Percentiles rank a stretch among this genome's conserved stretches.
phyloP scores from a whole-genome alignment of 2,797 vertebrate genomes.

The Hipposideros larvatus region DNA sequence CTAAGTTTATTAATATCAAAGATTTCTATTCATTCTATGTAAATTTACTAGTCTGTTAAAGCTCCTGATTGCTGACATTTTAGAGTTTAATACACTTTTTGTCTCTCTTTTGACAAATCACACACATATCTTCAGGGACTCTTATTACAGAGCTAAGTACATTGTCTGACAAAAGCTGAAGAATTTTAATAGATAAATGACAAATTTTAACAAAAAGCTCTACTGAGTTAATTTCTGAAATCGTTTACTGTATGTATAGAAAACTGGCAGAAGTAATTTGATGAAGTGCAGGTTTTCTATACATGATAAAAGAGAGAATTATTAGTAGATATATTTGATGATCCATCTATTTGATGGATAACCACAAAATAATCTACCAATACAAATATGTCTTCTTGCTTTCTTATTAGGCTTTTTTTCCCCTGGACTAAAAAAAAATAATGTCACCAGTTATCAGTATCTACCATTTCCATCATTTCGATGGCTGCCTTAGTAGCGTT shows the following conservation, averaged over 20 bases:
- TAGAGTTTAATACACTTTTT: slow-evolving; percentile 85
- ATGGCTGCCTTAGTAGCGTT: not conserved
- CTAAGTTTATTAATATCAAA: slow-evolving; percentile 85
- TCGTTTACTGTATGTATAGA: slow-evolving; percentile 80
- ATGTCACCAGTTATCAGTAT: not conserved
- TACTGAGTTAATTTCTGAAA: slow-evolving; percentile 82
- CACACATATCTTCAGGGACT: slow-evolving; percentile 83
- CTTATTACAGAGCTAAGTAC: slow-evolving; percentile 85
- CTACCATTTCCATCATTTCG: slow-evolving; percentile 16
- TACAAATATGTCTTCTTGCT: slow-evolving; percentile 40
- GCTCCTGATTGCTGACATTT: slow-evolving; percentile 86
- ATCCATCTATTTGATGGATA: slow-evolving; percentile 59
- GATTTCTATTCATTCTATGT: slow-evolving; percentile 85
- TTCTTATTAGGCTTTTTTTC: not conserved
- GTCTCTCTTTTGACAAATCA: slow-evolving; percentile 87
- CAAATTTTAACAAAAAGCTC: slow-evolving; percentile 86
- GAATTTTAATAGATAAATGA: slow-evolving; percentile 86
- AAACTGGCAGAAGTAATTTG: slow-evolving; percentile 79
- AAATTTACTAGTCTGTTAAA: slow-evolving; percentile 84
- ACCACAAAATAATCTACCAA: slow-evolving; percentile 51
- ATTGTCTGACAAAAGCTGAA: slow-evolving; percentile 85
- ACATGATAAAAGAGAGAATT: slow-evolving; percentile 71
- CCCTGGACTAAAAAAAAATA: slow-evolving; percentile 26
- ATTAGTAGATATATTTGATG: slow-evolving; percentile 55
- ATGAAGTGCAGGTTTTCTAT: slow-evolving; percentile 76